phyloP scores from a whole-genome alignment of 1,140 invertebrate genomes.

The Stratiolaelaps scimitus region DNA sequence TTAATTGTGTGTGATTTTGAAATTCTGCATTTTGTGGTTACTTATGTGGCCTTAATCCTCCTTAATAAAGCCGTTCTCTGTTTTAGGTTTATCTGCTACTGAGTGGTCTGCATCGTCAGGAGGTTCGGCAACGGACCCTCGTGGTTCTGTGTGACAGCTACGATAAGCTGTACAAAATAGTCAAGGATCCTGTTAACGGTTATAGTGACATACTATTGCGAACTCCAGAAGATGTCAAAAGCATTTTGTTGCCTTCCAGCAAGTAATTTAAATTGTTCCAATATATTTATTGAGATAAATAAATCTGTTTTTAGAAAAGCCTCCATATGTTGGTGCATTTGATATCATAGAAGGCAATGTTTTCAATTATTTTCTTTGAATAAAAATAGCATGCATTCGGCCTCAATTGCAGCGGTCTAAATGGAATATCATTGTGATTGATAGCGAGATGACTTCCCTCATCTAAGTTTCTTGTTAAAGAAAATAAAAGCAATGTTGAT shows the following conservation, averaged over 20 bases:
- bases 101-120: constrained; percentile 21
- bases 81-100: constrained; percentile 16
- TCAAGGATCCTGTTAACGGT: constrained; percentile 1
- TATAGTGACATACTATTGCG: not conserved
- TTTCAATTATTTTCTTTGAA: not conserved
- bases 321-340: no score
- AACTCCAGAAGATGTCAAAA: constrained; percentile 24
- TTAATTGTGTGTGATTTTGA: no score
- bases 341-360: not conserved
- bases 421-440: no score
- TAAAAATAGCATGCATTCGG: not conserved
- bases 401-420: no score
- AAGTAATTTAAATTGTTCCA: not conserved
- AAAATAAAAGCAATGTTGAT: no score
- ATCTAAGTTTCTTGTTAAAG: no score
- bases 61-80: no score
- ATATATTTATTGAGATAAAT: no score
- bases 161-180: constrained; percentile 18
- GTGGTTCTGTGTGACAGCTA: not conserved
- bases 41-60: no score
- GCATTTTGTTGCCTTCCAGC: not conserved
- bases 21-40: no score
- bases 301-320: not conserved
- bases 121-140: constrained; percentile 9
- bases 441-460: no score